A percentile compares a stretch with the other conserved stretches of the same genome.
Conservation (phyloP, 1,140 invertebrate genomes). For the Leptopilina boulardi region DNA sequence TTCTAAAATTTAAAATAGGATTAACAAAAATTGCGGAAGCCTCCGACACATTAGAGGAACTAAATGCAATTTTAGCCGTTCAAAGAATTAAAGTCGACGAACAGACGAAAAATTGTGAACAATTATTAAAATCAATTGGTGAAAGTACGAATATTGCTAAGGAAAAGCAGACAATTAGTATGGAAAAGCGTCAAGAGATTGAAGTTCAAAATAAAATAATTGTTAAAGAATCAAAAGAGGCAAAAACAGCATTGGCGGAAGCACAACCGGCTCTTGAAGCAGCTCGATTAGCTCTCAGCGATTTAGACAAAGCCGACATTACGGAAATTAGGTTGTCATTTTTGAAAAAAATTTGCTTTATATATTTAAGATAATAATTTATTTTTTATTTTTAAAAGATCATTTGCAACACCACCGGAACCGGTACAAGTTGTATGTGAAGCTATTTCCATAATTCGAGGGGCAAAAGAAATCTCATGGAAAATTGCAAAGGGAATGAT, state of each 20-base stretch:
- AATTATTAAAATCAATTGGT: conserved; percentile 81
- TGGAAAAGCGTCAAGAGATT: conserved; percentile 86
- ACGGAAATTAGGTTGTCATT: conserved; percentile 86
- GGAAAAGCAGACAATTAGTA: conserved; percentile 86
- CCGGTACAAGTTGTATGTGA: conserved; percentile 92
- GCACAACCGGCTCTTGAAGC: conserved; percentile 88
- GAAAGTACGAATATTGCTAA: conserved; percentile 80
- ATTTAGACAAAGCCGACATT: conserved; percentile 92
- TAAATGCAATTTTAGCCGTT: conserved; percentile 85
- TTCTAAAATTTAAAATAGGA: conserved; percentile 76
- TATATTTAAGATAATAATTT: conserved; percentile 1
- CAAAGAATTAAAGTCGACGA: conserved; percentile 86
- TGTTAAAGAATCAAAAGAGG: conserved; percentile 86
- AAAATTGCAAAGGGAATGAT: conserved; percentile 93
- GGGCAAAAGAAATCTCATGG: conserved; percentile 90
- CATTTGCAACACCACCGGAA: conserved; percentile 92
- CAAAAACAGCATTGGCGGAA: conserved; percentile 85
- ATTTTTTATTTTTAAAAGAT: conserved; percentile 72
- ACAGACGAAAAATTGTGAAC: conserved; percentile 86
- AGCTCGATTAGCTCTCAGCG: conserved; percentile 85
- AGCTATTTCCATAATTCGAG: conserved; percentile 89
- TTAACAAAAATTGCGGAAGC: conserved; percentile 88
- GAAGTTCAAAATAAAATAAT: conserved; percentile 87
- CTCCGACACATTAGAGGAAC: conserved; percentile 81
- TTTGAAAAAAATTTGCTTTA: neutral